phyloP scores from a whole-genome alignment of 1,140 invertebrate species.

The Lineus longissimus region DNA sequence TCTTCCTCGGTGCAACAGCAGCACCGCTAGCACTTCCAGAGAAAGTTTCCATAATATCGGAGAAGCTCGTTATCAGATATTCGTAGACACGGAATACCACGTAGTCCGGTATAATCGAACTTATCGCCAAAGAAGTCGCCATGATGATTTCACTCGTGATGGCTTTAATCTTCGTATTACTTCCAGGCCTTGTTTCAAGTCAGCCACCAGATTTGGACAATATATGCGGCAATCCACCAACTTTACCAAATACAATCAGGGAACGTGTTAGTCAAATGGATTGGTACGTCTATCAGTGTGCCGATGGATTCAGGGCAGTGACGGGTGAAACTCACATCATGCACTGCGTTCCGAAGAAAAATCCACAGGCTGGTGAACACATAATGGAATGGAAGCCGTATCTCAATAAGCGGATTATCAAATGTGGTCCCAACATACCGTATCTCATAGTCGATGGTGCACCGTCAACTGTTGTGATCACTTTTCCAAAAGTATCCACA shows the following conservation, averaged over 20 bases:
- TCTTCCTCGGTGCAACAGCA: background rate
- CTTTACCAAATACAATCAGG: background rate
- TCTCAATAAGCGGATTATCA: background rate
- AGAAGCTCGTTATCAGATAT: background rate
- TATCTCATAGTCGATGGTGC: too few relatives aligned
- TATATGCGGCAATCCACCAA: background rate
- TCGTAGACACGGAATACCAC: background rate
- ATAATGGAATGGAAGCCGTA: background rate
- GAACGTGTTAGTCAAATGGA: background rate
- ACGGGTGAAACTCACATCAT: background rate
- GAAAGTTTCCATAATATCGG: conserved; percentile 1
- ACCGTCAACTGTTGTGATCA: too few relatives aligned
- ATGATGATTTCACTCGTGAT: background rate
- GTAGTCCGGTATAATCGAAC: background rate
- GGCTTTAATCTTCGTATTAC: background rate
- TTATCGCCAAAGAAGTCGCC: background rate
- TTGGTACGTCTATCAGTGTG: background rate
- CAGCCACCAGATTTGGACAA: background rate
- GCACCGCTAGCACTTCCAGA: too few relatives aligned
- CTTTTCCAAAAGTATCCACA: too few relatives aligned
- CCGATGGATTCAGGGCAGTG: background rate
- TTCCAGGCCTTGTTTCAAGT: background rate
- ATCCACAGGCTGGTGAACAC: background rate
- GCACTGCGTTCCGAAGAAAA: background rate
- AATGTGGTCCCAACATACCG: background rate